phyloP scores from a whole-genome alignment of 2,113 vertebrate species.

The Laterallus jamaicensis region DNA sequence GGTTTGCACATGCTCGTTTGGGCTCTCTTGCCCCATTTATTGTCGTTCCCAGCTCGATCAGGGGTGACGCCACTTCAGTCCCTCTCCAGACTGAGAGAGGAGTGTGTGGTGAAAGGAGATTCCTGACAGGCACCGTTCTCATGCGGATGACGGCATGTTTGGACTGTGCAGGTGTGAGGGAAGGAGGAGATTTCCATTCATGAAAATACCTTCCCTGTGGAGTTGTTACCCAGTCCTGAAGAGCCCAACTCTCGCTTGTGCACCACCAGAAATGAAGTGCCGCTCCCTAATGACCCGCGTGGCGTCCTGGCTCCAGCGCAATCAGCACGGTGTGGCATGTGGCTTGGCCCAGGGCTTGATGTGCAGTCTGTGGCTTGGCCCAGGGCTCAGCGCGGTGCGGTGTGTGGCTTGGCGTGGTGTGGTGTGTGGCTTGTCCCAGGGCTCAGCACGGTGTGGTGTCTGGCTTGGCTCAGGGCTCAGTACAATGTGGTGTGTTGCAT shows the following conservation, averaged over 20 bases:
- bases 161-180: background rate
- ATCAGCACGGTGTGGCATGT: no score
- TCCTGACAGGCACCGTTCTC: background rate
- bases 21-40: background rate
- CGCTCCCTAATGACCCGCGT: no score
- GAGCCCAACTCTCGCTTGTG: background rate
- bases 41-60: background rate
- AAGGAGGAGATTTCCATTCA: background rate
- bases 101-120: background rate
- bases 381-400: no score
- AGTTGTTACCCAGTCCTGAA: background rate
- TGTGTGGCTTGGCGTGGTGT: no score
- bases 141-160: background rate
- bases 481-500: no score
- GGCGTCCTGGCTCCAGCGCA: no score
- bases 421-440: no score
- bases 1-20: fast-evolving
- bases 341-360: no score
- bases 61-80: background rate
- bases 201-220: background rate
- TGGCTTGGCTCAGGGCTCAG: no score
- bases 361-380: no score
- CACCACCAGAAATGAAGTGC: no score
- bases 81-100: background rate
- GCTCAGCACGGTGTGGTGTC: no score